Base-by-base conservation (phyloP, 2,797 vertebrate species). In the Otus scops region DNA sequence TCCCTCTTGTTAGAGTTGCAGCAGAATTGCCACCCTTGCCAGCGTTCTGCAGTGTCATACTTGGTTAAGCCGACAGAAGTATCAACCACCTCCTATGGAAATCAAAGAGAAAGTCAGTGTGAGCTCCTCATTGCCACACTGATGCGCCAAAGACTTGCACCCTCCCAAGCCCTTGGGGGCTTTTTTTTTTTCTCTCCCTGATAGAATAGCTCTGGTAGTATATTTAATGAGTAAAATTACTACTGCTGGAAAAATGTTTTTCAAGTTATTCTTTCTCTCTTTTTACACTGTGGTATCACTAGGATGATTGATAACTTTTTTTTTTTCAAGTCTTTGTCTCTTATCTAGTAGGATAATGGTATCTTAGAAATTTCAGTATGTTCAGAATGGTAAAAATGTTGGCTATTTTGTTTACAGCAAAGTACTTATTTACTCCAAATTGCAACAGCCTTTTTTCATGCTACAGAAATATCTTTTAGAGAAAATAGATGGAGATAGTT, bases 361-460 rank as follows among this genome's bases (percentile, higher is more conserved):
- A 69, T 54, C 6, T 69, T 73, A 38, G 9, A 36, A 22, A 75
- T 88, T 81, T 54, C 51, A 45, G 13, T 79, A 36, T 51, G 45
- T 77, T 77, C 67, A 77, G 70, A 82, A 92, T 41, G 28, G 67
- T 73, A 57, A 90, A 84, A 69, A 70, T 70, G 19, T 43, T 82
- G n/a, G 67, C 39, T 3, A 0, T 60, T 67, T 75, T 63, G 41
- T 84, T 89, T 59, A 78, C 69, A 71, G 69, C 21, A 61, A 57
- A 81, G 67, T 69, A 41, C 24, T 47, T 63, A 17, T 7, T 61
- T 81, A 15, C 5, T 91, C 22, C 7, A 9, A 22, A 59, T 50
- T 41, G 64, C 79, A 57, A 4, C 36, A 45, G 28, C 63, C 7
- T 38, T 67, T 51, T 63, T 50, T 51, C 26, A 4, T 43, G 18